A percentile compares a stretch with the other conserved stretches of the same genome.
These are phyloP conservation scores for Pegoplata infirma DNA, from an alignment of 2,888 invertebrate genomes.

Conservation along the genomic window DNA sequence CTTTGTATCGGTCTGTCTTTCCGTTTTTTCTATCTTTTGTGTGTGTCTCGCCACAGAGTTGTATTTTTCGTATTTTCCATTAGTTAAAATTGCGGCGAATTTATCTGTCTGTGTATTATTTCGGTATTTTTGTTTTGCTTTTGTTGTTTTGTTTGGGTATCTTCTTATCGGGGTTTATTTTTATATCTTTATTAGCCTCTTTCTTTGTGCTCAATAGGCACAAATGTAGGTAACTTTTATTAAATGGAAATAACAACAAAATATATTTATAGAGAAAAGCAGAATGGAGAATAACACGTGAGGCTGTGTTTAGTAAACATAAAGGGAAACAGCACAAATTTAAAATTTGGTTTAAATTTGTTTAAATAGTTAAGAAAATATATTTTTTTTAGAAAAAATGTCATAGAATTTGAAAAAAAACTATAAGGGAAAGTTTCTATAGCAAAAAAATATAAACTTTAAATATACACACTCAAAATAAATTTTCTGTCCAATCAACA, in stretches of 20 bases:
- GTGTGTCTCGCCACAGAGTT: conserved; percentile 29
- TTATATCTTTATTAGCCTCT: not conserved
- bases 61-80: conserved; percentile 26
- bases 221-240: conserved; percentile 36
- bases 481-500: too few relatives aligned
- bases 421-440: too few relatives aligned
- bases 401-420: too few relatives aligned
- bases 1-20: conserved; percentile 43
- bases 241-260: conserved; percentile 18
- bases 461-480: too few relatives aligned
- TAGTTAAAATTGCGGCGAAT: conserved; percentile 50
- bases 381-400: too few relatives aligned
- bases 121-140: conserved; percentile 39
- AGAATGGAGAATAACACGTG: conserved; percentile 49
- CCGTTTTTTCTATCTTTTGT: conserved; percentile 33
- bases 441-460: too few relatives aligned
- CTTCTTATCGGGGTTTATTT: conserved; percentile 44
- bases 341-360: not conserved
- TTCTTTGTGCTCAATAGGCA: not conserved
- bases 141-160: conserved; percentile 45
- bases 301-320: conserved; percentile 60
- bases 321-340: too few relatives aligned
- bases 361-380: too few relatives aligned
- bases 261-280: not conserved
- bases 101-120: conserved; percentile 15